Base-by-base conservation (phyloP, 2,797 vertebrate genomes). In the Knipowitschia caucasica region DNA sequence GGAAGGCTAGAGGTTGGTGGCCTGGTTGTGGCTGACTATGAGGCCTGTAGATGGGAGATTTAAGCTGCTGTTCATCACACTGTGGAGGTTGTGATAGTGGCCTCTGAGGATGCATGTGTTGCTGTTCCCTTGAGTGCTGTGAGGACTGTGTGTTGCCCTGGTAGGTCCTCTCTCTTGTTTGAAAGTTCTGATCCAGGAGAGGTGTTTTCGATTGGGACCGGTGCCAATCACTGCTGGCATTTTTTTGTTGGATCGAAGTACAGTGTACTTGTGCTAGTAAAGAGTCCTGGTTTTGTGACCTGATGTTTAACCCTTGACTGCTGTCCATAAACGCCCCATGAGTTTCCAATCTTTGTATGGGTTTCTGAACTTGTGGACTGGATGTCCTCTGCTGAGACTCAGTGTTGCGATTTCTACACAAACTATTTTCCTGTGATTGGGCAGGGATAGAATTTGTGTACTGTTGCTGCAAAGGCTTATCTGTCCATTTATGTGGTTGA, bases 401-500 rank as follows among this genome's bases (percentile, higher is more conserved):
- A 56, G 78, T 69, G 81, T 76, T 86, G 78, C 81, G 91, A 62
- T 89, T 86, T 0, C 73, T 77, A 80, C 90, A 87, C 69, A 90
- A 91, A 6, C 86, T 84, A 31, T 88, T 82, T 64, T 89, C 77
- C 59, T 81, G 80, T 59, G 61, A 65, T 64, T 82, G 73, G 62
- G 81, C 59, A 58, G 72, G 57, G 8, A 31, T 44, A 31, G 53
- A 60, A 62, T 54, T 77, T 31, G 87, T 77, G 11, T 21, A 31
- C 55, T 69, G 62, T 35, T 86, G 75, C 58, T 25, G 80, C 44
- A 78, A 65, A 58, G 87, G 87, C 56, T 77, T 89, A 47, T 93
- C 90, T 61, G 90, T 92, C 94, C 94, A 98, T 35, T 80, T 84
- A 50, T 88, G 77, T 66, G 92, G 91, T 45, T 83, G 60, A 24